Evolutionary conservation across 2,113 vertebrate species (phyloP).

Genomic region (Pogona vitticeps): DNA sequence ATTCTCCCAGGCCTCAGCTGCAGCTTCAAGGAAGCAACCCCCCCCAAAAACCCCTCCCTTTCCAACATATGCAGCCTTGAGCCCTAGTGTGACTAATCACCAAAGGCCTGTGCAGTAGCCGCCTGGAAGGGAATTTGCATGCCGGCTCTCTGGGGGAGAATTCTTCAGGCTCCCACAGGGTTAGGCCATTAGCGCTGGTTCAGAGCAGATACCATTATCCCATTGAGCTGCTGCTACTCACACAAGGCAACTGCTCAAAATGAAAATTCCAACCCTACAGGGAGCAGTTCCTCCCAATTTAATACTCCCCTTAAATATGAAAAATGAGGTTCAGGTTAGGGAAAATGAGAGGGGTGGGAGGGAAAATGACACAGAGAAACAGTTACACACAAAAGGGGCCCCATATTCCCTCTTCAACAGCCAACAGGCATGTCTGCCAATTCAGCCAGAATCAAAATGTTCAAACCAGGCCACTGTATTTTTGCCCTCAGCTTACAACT

Average conservation of each 20-base stretch:
- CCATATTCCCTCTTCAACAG: slow-evolving; percentile 47
- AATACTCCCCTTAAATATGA: slow-evolving; percentile 59
- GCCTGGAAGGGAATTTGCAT: slow-evolving; percentile 71
- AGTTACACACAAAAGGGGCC: slow-evolving; percentile 38
- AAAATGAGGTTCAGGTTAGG: slow-evolving; percentile 50
- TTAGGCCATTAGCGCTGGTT: slow-evolving; percentile 68
- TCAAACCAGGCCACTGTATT: slow-evolving; percentile 9
- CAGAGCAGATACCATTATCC: slow-evolving; percentile 60
- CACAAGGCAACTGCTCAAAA: slow-evolving; percentile 44
- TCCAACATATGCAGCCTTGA: slow-evolving; percentile 42
- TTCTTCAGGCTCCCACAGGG: slow-evolving; percentile 68
- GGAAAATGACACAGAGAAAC: slow-evolving; percentile 35
- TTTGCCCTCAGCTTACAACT: slow-evolving; percentile 22
- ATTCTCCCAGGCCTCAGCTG: slow-evolving; percentile 48
- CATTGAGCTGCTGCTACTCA: slow-evolving; percentile 59
- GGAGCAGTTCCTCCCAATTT: slow-evolving; percentile 58
- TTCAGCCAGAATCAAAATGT: slow-evolving; percentile 13
- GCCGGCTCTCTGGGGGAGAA: slow-evolving; percentile 69
- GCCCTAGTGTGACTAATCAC: slow-evolving; percentile 70
- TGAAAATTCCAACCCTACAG: slow-evolving; percentile 64
- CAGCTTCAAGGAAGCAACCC: slow-evolving; percentile 38
- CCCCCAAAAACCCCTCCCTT: slow-evolving; percentile 8
- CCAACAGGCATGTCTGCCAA: slow-evolving; percentile 34
- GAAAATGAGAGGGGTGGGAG: background rate
- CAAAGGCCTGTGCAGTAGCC: slow-evolving; percentile 68